Conservation (phyloP, 2,113 vertebrate genomes). For the Tupaia chinensis region DNA sequence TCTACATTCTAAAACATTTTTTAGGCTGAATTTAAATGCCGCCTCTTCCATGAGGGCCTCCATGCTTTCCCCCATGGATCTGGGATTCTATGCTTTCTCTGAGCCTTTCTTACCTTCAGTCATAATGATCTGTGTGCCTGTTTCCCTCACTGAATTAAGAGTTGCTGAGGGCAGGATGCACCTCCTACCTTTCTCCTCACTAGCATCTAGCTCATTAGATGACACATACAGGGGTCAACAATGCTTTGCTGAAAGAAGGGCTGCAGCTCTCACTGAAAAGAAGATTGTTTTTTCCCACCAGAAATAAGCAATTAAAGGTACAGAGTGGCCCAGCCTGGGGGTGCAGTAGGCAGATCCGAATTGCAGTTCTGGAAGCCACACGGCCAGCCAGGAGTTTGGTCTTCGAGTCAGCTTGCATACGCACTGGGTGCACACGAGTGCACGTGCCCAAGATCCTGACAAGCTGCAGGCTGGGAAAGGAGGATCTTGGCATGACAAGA, state of each 20-base stretch:
- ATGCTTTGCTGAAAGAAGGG: neutral
- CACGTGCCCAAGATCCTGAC: too few species aligned
- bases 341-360: too few species aligned
- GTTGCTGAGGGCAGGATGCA: neutral
- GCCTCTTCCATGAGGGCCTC: neutral
- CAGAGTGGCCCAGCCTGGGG: too few species aligned
- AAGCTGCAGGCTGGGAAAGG: too few species aligned
- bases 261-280: neutral
- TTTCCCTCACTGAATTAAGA: neutral
- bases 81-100: neutral
- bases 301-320: neutral
- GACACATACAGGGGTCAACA: neutral
- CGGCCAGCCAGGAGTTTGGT: too few species aligned
- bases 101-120: neutral
- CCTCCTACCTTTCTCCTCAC: neutral
- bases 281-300: neutral
- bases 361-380: too few species aligned
- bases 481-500: too few species aligned
- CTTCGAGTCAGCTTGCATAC: too few species aligned
- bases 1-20: neutral
- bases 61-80: neutral
- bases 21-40: neutral
- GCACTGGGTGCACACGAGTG: too few species aligned
- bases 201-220: neutral
- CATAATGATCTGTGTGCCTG: neutral